A percentile compares a stretch with the other conserved stretches of the same genome.
Evolutionary conservation across 2,797 vertebrate genomes (phyloP).

Genomic region (Petrocephalus schoutedeni): DNA sequence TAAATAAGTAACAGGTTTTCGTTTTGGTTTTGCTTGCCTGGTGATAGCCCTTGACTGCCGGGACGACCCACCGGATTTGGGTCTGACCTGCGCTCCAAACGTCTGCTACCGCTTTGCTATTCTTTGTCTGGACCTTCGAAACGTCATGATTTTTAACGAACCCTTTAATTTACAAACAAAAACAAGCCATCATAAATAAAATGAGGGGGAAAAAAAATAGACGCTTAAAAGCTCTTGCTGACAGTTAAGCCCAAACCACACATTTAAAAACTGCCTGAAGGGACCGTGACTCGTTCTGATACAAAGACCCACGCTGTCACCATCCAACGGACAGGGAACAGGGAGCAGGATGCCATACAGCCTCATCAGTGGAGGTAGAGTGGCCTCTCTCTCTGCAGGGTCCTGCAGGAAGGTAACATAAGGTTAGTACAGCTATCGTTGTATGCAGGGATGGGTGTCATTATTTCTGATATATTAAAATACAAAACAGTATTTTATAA

Average conservation of each 20-base stretch:
- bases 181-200: background rate
- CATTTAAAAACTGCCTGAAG: background rate
- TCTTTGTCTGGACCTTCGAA: background rate
- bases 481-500: background rate
- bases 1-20: background rate
- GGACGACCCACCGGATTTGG: background rate
- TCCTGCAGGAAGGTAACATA: slow-evolving; percentile 51
- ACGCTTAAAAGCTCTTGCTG: background rate
- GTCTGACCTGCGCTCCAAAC: background rate
- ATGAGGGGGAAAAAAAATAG: background rate
- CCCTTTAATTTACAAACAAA: background rate
- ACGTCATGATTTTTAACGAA: background rate
- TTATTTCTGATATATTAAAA: background rate
- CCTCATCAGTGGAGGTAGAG: slow-evolving; percentile 88
- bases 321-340: background rate
- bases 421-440: background rate
- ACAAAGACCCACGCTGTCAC: background rate
- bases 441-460: background rate
- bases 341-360: no score
- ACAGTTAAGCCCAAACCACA: background rate
- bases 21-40: background rate
- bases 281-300: background rate
- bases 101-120: background rate
- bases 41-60: background rate
- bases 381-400: slow-evolving; percentile 87